These are phyloP conservation scores for Spilosoma lubricipeda DNA, from an alignment of 2,888 invertebrate species.

Conservation along the genomic window DNA sequence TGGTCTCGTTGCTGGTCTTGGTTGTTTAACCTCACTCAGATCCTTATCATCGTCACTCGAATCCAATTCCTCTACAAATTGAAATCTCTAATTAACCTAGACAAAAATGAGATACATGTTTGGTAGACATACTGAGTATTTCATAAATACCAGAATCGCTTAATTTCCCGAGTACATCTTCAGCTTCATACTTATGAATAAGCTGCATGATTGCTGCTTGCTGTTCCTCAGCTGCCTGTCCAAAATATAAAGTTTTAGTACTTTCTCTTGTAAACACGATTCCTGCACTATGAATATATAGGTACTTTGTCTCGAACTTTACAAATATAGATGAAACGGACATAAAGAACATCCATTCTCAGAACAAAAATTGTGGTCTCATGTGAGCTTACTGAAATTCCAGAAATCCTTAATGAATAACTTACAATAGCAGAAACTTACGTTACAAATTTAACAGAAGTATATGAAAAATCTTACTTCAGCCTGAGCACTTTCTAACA, in stretches of 20 bases:
- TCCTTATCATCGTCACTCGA: constrained; percentile 75
- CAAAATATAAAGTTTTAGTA: too few relatives aligned
- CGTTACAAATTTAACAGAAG: neutral
- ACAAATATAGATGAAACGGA: too few relatives aligned
- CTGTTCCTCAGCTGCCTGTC: constrained; percentile 90
- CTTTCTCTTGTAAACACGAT: too few relatives aligned
- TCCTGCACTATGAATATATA: too few relatives aligned
- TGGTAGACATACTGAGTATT: neutral
- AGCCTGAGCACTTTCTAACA: constrained; percentile 91
- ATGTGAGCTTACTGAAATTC: neutral
- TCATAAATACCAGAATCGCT: constrained; percentile 75
- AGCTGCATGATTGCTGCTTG: constrained; percentile 86
- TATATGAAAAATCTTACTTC: constrained; percentile 68
- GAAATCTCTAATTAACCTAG: neutral
- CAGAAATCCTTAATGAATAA: neutral
- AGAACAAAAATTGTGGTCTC: too few relatives aligned
- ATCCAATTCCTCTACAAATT: constrained; percentile 66
- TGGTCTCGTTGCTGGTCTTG: constrained; percentile 76
- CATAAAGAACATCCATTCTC: too few relatives aligned
- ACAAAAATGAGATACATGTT: neutral
- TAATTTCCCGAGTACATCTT: constrained; percentile 82
- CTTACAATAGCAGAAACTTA: neutral
- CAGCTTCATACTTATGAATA: constrained; percentile 85
- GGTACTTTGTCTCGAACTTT: too few relatives aligned
- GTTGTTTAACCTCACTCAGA: constrained; percentile 65